phyloP scores from a whole-genome alignment of 1,140 invertebrate genomes.

The Drosophila micromelanica region DNA sequence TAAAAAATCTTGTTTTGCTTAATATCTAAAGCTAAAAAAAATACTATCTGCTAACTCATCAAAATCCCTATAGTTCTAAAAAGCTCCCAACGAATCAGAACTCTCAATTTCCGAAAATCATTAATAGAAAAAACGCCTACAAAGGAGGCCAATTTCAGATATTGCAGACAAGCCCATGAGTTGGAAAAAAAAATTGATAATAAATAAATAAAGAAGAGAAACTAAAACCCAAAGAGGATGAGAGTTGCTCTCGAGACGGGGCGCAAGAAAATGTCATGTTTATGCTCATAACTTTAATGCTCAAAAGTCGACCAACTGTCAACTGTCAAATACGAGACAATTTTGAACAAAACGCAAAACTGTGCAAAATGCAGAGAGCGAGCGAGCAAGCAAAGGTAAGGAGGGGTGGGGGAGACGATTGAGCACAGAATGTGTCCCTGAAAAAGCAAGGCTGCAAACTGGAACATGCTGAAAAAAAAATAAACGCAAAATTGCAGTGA shows the following conservation, averaged over 20 bases:
- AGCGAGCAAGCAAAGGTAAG: not conserved
- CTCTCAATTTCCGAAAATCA: not conserved
- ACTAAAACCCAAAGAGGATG: slow-evolving; percentile 38
- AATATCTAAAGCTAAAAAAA: too few relatives aligned
- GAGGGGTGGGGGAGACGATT: not conserved
- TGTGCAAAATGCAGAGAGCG: slow-evolving; percentile 16
- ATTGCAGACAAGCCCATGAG: slow-evolving; percentile 32
- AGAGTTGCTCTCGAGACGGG: slow-evolving; percentile 33
- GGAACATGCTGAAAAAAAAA: slow-evolving; percentile 59
- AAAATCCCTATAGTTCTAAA: not conserved
- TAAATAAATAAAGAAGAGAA: not conserved
- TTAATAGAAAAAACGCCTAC: slow-evolving; percentile 29
- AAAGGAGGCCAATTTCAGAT: slow-evolving; percentile 2
- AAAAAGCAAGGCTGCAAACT: slow-evolving; percentile 63
- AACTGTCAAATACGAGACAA: slow-evolving; percentile 80
- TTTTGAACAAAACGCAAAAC: slow-evolving; percentile 47
- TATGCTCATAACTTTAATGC: slow-evolving; percentile 83
- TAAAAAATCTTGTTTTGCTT: not conserved
- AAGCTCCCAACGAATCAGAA: not conserved
- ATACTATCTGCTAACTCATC: too few relatives aligned
- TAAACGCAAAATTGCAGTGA: slow-evolving; percentile 45
- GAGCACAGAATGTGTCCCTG: slow-evolving; percentile 61
- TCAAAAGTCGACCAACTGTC: slow-evolving; percentile 82
- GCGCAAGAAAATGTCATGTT: slow-evolving; percentile 67
- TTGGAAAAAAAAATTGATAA: slow-evolving; percentile 17